Evolutionary conservation across 1,140 invertebrate species (phyloP), one percentile per base, ranked within the genome.

Genomic region (Tribolium castaneum): DNA sequence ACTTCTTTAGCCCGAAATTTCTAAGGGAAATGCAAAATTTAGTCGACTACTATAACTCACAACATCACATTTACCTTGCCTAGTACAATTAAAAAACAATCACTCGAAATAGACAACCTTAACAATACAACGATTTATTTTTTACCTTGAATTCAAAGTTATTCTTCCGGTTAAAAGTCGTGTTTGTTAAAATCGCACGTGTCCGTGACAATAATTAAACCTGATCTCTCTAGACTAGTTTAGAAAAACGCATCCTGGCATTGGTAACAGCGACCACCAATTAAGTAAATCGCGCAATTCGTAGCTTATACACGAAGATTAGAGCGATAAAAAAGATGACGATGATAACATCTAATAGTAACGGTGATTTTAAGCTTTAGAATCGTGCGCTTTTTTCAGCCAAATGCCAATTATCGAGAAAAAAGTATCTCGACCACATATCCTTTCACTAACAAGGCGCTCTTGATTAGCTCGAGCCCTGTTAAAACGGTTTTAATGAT

Each of bases 381-480:
- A 59, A 66, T 35, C 70, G 71, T 70, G 14, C 19, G 56, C 71
- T 70, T 79, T 78, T 78, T 79, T 79, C 72, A 72, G 73, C 51
- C 22, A 49, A 76, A 80, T 56, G 75, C 78, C 78, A 80, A 80
- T 80, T 80, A 80, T 80, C 75, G 75, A 56, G 75, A 56, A 80
- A 80, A 77, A 70, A 80, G 71, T 77, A 75, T 66, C 74, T 75
- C 78, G 70, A 75, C 75, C 78, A 80, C 78, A 80, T 70, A 80
- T 80, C 75, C 78, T 80, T 75, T 80, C 75, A 75, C 76, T 80
- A 80, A 80, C 78, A 80, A 80, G 78, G 75, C 70, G 52, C 76
- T 77, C 78, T 74, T 80, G 78, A 80, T 80, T 80, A 80, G 76
- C 71, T 70, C 34, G 72, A 78, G 70, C 70, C 16, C 45, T 66